A percentile compares a stretch with the other conserved stretches of the same genome.
These are phyloP conservation scores for Rhimphoctona megacephalus DNA, from an alignment of 2,888 invertebrate species.

Conservation along the genomic window DNA sequence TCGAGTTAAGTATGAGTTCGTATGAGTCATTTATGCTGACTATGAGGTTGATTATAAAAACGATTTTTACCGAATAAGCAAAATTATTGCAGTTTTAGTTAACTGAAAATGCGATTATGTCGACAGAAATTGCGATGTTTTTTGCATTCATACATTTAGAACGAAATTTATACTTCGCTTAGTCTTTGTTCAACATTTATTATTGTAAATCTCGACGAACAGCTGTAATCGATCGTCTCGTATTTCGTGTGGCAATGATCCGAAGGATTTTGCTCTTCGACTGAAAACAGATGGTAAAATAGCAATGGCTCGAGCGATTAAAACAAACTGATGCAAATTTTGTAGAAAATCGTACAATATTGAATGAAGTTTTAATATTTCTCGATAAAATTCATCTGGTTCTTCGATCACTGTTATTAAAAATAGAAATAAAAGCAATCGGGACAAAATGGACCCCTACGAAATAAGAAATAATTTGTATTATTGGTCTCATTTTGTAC, in stretches of 20 bases:
- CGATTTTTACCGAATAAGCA: slow-evolving; percentile 17
- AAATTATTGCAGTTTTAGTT: neutral
- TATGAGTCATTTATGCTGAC: slow-evolving; percentile 5
- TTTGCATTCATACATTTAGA: neutral
- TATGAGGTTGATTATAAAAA: neutral
- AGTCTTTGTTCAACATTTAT: slow-evolving; percentile 50
- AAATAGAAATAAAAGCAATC: neutral
- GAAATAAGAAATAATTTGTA: neutral
- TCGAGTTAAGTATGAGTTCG: neutral
- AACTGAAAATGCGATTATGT: neutral
- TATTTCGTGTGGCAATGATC: slow-evolving; percentile 57
- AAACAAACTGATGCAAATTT: neutral
- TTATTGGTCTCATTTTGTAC: neutral
- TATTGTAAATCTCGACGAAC: slow-evolving; percentile 33
- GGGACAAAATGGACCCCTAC: neutral
- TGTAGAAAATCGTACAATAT: neutral
- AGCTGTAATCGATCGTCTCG: slow-evolving; percentile 28
- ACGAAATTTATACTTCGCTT: slow-evolving; percentile 9
- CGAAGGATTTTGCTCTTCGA: slow-evolving; percentile 21
- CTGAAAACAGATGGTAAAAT: slow-evolving; percentile 32
- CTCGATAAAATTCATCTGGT: neutral
- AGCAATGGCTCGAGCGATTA: neutral
- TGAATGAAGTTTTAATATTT: neutral
- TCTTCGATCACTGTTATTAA: neutral
- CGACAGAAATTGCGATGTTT: neutral